phyloP scores from a whole-genome alignment of 1,140 invertebrate genomes.

The Aphelinus atriplicis region DNA sequence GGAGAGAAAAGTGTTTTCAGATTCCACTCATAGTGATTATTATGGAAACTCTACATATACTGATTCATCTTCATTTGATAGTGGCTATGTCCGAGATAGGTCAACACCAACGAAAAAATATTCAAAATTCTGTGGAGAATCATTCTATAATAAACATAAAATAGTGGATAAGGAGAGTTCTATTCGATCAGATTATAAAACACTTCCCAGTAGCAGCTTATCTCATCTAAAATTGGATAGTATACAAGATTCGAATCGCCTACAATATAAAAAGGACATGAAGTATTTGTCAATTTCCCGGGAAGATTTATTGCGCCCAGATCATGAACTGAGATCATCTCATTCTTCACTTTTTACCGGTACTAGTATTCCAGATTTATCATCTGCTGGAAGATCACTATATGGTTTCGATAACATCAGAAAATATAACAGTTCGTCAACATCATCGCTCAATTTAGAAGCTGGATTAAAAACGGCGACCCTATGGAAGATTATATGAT shows the following conservation, averaged over 20 bases:
- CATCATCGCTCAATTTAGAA: constrained; percentile 28
- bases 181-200: constrained; percentile 12
- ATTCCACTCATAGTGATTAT: no score
- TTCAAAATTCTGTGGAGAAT: not conserved
- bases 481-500: not conserved
- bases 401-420: not conserved
- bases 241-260: not conserved
- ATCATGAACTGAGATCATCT: constrained; percentile 13
- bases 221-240: not conserved
- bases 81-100: no score
- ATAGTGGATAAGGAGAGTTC: constrained; percentile 2
- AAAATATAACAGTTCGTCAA: not conserved
- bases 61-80: no score
- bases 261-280: constrained; percentile 24
- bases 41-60: no score
- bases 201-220: not conserved
- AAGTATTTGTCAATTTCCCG: constrained; percentile 31
- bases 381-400: not conserved
- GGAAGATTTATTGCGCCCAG: constrained; percentile 24
- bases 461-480: constrained; percentile 8
- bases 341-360: constrained; percentile 27
- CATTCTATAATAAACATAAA: not conserved
- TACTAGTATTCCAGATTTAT: constrained; percentile 24
- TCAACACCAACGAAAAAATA: no score
- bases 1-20: no score